A percentile compares a stretch with the other conserved stretches of the same genome.
Conservation (phyloP, 2,797 vertebrate genomes). For the Dromococcyx pavoninus region DNA sequence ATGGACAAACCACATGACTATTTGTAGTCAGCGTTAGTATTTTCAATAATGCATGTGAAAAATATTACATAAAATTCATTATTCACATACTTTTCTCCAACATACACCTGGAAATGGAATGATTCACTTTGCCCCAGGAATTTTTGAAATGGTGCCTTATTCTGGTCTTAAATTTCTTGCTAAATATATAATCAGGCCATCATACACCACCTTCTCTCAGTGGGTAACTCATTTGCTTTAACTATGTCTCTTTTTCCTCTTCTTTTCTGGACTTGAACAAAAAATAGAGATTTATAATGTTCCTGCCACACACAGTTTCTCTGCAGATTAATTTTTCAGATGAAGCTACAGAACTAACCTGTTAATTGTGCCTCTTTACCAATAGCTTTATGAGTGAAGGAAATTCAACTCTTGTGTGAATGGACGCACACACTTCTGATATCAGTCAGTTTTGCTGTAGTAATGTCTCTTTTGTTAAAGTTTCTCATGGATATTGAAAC, state of each 20-base stretch:
- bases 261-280: neutral
- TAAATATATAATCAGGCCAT: conserved; percentile 18
- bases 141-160: neutral
- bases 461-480: neutral
- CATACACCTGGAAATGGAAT: conserved; percentile 53
- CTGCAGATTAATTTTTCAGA: neutral
- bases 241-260: neutral
- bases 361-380: neutral
- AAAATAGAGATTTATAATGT: neutral
- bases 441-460: neutral
- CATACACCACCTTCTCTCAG: neutral
- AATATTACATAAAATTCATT: conserved; percentile 67
- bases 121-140: conserved; percentile 29
- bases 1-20: conserved; percentile 44
- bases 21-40: conserved; percentile 59
- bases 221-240: neutral
- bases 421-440: neutral
- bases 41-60: conserved; percentile 67
- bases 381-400: neutral
- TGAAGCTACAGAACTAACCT: neutral
- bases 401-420: neutral
- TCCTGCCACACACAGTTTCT: neutral
- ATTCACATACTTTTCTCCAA: conserved; percentile 47
- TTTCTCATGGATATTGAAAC: neutral
- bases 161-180: conserved; percentile 35